Evolutionary conservation across 2,888 invertebrate genomes (phyloP).

Genomic region (Gisinianus flammeolus): DNA sequence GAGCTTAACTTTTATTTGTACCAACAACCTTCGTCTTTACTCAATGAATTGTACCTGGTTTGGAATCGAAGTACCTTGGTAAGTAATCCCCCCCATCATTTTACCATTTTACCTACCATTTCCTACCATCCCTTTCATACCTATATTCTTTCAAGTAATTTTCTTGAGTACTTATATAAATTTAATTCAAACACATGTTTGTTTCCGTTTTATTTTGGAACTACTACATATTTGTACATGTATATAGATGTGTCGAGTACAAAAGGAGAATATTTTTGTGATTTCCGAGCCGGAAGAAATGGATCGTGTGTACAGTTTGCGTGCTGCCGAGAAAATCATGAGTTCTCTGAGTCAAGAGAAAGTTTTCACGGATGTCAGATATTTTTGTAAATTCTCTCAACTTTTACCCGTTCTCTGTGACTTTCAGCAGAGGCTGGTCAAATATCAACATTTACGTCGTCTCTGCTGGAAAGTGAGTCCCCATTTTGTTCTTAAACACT

Average conservation of each 20-base stretch:
- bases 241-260: neutral
- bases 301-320: slow-evolving; percentile 46
- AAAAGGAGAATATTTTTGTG: slow-evolving; percentile 3
- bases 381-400: slow-evolving; percentile 37
- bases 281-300: slow-evolving; percentile 11
- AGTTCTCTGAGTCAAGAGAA: slow-evolving; percentile 32
- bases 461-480: slow-evolving; percentile 50
- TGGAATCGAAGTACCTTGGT: slow-evolving; percentile 58
- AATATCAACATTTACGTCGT: slow-evolving; percentile 50
- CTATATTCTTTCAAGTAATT: neutral
- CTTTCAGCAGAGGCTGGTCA: slow-evolving; percentile 48
- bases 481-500: neutral
- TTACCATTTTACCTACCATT: neutral
- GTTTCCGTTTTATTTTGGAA: neutral
- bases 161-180: neutral
- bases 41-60: slow-evolving; percentile 56
- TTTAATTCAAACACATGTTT: neutral
- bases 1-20: slow-evolving; percentile 56
- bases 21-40: slow-evolving; percentile 52
- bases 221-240: neutral
- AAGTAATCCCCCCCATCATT: slow-evolving; percentile 10
- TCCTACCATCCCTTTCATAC: neutral
- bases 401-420: slow-evolving; percentile 42
- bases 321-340: slow-evolving; percentile 52
- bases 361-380: slow-evolving; percentile 41